phyloP scores from a whole-genome alignment of 1,140 invertebrate genomes.

The Drosophila tristis region DNA sequence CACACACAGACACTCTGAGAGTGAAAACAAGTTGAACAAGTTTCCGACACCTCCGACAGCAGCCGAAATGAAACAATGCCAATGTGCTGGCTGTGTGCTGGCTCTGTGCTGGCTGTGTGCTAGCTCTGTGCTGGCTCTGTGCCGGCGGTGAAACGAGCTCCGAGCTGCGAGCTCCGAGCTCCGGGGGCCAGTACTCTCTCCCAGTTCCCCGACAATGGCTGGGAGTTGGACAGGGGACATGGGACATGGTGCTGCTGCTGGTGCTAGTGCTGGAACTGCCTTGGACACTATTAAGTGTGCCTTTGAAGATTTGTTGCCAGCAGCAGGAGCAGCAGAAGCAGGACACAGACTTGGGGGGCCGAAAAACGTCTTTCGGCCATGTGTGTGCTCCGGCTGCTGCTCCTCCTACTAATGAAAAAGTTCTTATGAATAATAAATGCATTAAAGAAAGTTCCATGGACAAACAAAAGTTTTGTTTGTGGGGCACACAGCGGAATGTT shows the following conservation, averaged over 20 bases:
- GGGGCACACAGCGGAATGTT: constrained; percentile 15
- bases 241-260: no score
- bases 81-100: constrained; percentile 48
- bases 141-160: constrained; percentile 18
- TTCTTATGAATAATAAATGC: constrained; percentile 82
- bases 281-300: constrained; percentile 27
- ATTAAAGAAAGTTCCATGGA: constrained; percentile 63
- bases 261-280: not conserved
- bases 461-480: constrained; percentile 51
- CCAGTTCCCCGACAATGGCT: constrained; percentile 18
- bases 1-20: constrained; percentile 63
- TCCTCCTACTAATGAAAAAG: constrained; percentile 72
- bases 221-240: not conserved
- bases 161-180: constrained; percentile 16
- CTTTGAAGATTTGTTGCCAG: constrained; percentile 57
- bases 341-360: constrained; percentile 26
- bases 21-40: constrained; percentile 78
- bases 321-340: not conserved
- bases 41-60: constrained; percentile 75
- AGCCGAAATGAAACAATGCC: constrained; percentile 62
- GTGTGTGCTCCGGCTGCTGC: constrained; percentile 23
- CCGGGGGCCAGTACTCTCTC: constrained; percentile 15
- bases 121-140: constrained; percentile 42
- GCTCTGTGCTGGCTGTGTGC: no score
- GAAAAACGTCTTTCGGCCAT: constrained; percentile 47